phyloP scores from a whole-genome alignment of 2,113 vertebrate species.

The Notarius quadriscutis region DNA sequence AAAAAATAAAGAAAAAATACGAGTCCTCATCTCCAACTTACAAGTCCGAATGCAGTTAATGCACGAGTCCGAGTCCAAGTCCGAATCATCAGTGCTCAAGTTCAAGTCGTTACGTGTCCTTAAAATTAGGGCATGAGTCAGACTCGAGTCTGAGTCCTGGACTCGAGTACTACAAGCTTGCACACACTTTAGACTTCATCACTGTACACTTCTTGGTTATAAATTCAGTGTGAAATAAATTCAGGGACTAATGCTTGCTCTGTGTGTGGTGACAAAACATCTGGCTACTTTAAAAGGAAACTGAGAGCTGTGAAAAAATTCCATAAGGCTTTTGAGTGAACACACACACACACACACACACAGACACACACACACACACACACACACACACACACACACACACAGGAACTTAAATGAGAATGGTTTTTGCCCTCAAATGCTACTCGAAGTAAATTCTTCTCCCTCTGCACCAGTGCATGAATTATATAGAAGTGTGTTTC shows the following conservation, averaged over 20 bases:
- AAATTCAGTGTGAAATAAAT: neutral
- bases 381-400: neutral
- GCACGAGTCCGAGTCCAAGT: no score
- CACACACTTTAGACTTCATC: no score
- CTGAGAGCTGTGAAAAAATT: no score
- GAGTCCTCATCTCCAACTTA: no score
- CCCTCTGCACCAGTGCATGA: conserved; percentile 17
- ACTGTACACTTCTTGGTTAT: neutral
- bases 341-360: neutral
- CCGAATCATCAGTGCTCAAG: no score
- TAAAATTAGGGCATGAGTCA: no score
- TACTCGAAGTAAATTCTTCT: neutral
- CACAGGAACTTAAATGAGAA: neutral
- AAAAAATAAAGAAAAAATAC: no score
- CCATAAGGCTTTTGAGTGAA: neutral
- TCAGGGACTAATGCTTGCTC: neutral
- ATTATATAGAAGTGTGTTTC: conserved; percentile 11
- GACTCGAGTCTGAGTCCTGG: no score
- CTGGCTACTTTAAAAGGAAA: neutral
- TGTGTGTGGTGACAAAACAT: neutral
- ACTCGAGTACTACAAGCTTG: no score
- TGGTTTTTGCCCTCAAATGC: neutral
- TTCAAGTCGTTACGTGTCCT: no score
- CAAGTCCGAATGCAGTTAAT: no score
- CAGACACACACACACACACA: no score